Base-by-base conservation (phyloP, 1,140 invertebrate species). In the Mycetomoellerius zeteki region DNA sequence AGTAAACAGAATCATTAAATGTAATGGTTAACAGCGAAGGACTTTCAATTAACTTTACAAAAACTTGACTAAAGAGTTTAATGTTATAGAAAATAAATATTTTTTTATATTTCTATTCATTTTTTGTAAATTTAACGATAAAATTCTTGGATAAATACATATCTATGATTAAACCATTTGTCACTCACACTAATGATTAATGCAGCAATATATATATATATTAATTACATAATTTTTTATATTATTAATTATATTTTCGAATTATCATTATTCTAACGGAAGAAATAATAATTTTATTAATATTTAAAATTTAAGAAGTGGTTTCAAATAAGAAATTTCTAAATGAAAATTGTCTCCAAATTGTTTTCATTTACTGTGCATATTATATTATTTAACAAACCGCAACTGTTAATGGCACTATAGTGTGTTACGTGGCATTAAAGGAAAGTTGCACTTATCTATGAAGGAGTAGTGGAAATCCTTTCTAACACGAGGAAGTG, bases 401-500 rank as follows among this genome's bases (percentile, higher is more conserved):
- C 16, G 10, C 69, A 21, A 30, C 33, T 27, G 14, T n/a, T 75
- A 60, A 84, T 84, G 16, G 54, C 37, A 43, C 1, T 16, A 21
- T 7, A 10, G 19, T 47, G 52, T 47, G 65, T 82, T 82, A 82
- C 52, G 54, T 73, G 67, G 24, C 3, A 84, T 84, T 75, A 75
- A 84, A 84, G 37, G 65, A 80, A 76, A 88, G 60, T 30, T 43
- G 24, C 12, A 60, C 56, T 27, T 73, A 21, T 78, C 58, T 81
- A 67, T 30, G 69, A 56, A 77, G 65, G 56, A 24, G 75, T 37
- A 58, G 58, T 72, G 71, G 52, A 86, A 65, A 86, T 82, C 76
- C 72, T 62, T 58, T 67, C 76, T 72, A 72, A 69, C 60, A 67
- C 21, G n/a, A 43, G 88, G 88, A 90, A 90, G 84, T 47, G 21